phyloP scores from a whole-genome alignment of 2,113 vertebrate genomes.

The Sinocyclocheilus rhinocerous region DNA sequence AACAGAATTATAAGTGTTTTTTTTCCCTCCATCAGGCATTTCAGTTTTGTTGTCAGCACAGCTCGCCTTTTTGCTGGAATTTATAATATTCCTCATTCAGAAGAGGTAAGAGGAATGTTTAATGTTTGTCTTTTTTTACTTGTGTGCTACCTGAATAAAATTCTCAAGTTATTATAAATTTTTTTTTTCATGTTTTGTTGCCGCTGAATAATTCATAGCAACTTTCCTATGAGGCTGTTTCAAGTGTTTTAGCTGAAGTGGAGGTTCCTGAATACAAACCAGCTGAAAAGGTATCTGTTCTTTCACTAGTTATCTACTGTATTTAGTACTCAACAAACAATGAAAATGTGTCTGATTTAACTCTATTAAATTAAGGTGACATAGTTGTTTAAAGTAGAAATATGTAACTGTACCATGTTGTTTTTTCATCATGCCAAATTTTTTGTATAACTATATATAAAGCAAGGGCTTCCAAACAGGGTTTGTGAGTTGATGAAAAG shows the following conservation, averaged over 20 bases:
- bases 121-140: not conserved
- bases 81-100: conserved; percentile 85
- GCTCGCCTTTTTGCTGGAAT: conserved; percentile 88
- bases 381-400: not conserved
- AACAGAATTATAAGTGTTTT: not conserved
- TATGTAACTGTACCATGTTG: too few relatives aligned
- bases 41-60: conserved; percentile 86
- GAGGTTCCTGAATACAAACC: conserved; percentile 91
- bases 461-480: not conserved
- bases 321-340: not conserved
- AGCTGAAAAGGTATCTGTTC: conserved; percentile 84
- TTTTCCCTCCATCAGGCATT: conserved; percentile 80
- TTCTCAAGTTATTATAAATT: too few relatives aligned
- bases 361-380: not conserved
- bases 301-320: not conserved
- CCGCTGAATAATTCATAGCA: conserved; percentile 72
- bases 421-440: too few relatives aligned
- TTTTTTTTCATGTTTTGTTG: not conserved
- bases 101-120: conserved; percentile 75
- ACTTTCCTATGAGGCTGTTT: conserved; percentile 79
- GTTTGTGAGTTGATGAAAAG: not conserved
- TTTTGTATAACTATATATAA: not conserved
- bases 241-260: conserved; percentile 78
- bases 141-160: not conserved
- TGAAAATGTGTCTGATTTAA: not conserved